Percentiles rank a stretch among this genome's conserved stretches.
These are phyloP conservation scores for Gallinago solitaria DNA, from an alignment of 2,797 vertebrate species.

Conservation along the genomic window DNA sequence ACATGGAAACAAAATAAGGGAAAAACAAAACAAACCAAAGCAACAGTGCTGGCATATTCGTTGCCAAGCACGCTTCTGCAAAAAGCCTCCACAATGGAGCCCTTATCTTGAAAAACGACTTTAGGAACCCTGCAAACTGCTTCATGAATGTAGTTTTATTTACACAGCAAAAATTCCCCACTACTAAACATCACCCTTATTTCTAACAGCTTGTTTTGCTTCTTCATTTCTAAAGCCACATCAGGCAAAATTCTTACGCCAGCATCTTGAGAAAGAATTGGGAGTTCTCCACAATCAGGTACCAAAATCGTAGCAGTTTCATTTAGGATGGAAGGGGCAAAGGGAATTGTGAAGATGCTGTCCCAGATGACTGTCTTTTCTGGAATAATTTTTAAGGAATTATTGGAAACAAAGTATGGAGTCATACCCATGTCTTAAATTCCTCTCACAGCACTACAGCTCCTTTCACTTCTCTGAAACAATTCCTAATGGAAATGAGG, in stretches of 20 bases:
- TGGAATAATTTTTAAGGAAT: not conserved
- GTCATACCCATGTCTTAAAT: not conserved
- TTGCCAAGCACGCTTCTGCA: not conserved
- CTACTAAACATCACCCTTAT: not conserved
- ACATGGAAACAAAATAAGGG: not conserved
- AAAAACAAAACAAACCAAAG: not conserved
- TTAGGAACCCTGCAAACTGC: not conserved
- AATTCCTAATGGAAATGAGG: slow-evolving; percentile 4
- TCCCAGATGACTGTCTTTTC: not conserved
- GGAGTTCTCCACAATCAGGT: not conserved
- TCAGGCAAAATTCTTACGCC: not conserved
- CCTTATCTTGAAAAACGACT: not conserved
- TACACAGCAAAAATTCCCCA: not conserved
- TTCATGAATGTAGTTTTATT: not conserved
- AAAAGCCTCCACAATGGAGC: not conserved
- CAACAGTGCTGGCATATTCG: not conserved
- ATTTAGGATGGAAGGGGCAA: not conserved
- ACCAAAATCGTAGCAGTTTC: not conserved
- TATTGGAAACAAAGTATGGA: not conserved
- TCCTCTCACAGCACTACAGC: not conserved
- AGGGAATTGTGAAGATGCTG: not conserved
- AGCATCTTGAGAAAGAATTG: not conserved
- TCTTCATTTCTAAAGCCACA: not conserved
- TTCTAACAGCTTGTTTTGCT: not conserved
- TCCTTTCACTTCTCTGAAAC: not conserved